Evolutionary conservation across 2,797 vertebrate species (phyloP).

Genomic region (Limosa lapponica): DNA sequence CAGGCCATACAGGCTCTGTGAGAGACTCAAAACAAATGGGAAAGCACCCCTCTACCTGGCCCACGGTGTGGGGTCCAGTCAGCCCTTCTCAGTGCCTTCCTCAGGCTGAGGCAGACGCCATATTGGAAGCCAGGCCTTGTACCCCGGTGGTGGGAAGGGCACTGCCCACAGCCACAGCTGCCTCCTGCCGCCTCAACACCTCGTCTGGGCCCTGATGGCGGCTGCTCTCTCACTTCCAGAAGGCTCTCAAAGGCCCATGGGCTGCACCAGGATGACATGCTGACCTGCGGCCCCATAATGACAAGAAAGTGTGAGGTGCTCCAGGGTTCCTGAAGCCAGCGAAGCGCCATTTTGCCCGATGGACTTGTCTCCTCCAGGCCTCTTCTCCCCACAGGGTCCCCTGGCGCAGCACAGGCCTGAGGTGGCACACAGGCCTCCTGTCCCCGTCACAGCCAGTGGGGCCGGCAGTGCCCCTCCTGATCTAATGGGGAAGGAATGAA

Average conservation of each 20-base stretch:
- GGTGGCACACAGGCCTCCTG: not conserved
- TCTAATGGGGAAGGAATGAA: not conserved
- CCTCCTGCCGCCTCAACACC: not conserved
- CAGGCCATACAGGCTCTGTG: not conserved
- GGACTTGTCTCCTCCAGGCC: not conserved
- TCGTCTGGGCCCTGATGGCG: accelerated
- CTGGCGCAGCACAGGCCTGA: accelerated
- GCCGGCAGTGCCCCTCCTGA: not conserved
- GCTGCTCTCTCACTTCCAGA: accelerated
- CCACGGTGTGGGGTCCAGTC: accelerated
- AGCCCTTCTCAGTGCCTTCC: accelerated
- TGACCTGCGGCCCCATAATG: accelerated
- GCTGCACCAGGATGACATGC: not conserved
- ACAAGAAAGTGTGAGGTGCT: not conserved
- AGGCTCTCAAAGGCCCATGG: not conserved
- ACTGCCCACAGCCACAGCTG: accelerated
- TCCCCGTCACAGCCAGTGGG: accelerated
- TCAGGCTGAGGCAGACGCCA: accelerated
- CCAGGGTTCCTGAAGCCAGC: accelerated
- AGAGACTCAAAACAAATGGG: not conserved
- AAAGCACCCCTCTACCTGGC: not conserved
- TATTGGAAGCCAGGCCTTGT: not conserved
- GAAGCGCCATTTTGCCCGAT: accelerated
- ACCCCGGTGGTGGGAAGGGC: accelerated
- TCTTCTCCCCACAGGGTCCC: not conserved